Conservation (phyloP, 2,888 invertebrate genomes). For the Tanypteryx hageni region DNA sequence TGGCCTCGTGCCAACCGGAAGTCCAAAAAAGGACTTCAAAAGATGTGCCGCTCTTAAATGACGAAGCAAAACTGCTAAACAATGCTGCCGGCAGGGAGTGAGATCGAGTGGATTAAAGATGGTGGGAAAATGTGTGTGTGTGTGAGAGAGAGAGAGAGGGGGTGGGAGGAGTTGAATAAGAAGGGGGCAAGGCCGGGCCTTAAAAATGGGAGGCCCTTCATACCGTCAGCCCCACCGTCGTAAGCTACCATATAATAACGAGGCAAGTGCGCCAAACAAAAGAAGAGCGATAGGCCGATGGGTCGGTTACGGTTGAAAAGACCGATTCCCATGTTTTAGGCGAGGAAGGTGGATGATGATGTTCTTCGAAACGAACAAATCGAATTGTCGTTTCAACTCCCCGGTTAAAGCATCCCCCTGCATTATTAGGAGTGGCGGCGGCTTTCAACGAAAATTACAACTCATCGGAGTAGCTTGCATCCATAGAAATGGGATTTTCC, state of each 20-base stretch:
- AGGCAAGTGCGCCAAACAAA: background rate
- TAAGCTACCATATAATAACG: background rate
- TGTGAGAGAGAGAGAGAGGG: background rate
- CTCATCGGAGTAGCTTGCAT: too few relatives aligned
- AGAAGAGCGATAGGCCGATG: background rate
- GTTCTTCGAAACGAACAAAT: too few relatives aligned
- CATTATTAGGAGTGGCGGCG: too few relatives aligned
- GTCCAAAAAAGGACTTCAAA: background rate
- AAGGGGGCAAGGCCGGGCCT: background rate
- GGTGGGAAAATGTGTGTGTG: background rate
- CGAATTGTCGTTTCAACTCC: too few relatives aligned
- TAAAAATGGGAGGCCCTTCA: too few relatives aligned
- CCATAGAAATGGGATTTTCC: too few relatives aligned
- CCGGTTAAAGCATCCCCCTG: too few relatives aligned
- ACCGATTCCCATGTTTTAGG: too few relatives aligned
- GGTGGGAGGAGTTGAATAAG: background rate
- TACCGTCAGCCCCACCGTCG: background rate
- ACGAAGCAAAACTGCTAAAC: conserved; percentile 15
- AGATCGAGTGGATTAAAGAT: background rate
- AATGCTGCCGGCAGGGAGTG: background rate
- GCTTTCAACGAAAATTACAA: too few relatives aligned
- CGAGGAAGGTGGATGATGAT: too few relatives aligned
- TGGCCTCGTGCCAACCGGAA: background rate
- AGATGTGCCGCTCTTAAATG: background rate
- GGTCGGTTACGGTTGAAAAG: background rate